Evolutionary conservation across 1,140 invertebrate genomes (phyloP), one percentile per base, ranked within the genome.

Genomic region (Cotesia glomerata): DNA sequence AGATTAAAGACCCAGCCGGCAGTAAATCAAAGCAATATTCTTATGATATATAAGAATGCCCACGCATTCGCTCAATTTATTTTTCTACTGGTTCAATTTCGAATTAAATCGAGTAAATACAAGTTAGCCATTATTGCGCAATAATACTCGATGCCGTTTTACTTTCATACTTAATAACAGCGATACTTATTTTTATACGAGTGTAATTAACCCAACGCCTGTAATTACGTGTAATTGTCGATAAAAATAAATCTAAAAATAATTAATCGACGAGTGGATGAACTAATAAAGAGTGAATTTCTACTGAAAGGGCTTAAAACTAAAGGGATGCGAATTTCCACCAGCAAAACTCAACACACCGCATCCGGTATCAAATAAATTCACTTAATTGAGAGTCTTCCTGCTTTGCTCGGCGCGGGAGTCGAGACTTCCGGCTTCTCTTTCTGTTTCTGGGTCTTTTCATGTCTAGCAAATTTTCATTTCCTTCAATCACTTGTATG

Each of bases 361-460:
- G n/a, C 63, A 67, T 67, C 72, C 67, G 72, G 72, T 65, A 74
- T 74, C 64, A 39, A 74, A 74, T 74, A 70, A 74, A 74, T 74
- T 70, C 62, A 74, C 72, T 70, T 74, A 70, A 74, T 70, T 74
- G 72, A 70, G 51, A 65, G 16, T 70, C 67, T 74, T 62, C 70
- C 18, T 26, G 18, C 5, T 11, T 11, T 39, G 39, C 39, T 69
- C 61, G 67, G 67, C 67, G 67, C 72, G 62, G 72, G 72, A 74
- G 65, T 69, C 62, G 61, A 70, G 67, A 70, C 67, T 70, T 74
- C 72, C 72, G 26, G 69, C 39, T 62, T 16, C 45, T 51, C 67
- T 70, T 74, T 67, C 72, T 11, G 69, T 18, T 62, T 16, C 45
- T 62, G 36, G n/a, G 5, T 70, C 67, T 64, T 58, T 39, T 54